Conservation (phyloP, 2,113 vertebrate genomes). For the Dicrurus megarhynchus region DNA sequence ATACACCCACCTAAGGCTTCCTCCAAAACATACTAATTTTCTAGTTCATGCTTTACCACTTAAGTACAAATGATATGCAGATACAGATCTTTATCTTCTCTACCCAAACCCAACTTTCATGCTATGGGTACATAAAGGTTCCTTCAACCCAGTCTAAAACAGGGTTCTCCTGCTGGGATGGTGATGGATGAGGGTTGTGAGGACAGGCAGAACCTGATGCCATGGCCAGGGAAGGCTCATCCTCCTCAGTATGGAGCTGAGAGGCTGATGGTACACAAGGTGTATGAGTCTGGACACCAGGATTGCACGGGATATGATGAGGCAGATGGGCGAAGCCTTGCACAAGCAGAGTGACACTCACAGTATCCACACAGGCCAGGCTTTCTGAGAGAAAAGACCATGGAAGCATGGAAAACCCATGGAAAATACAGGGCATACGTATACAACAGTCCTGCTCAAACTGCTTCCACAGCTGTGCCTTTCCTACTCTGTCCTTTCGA, state of each 20-base stretch:
- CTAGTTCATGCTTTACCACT: neutral
- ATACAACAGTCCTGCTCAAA: neutral
- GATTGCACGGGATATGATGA: accelerated
- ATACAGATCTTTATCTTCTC: neutral
- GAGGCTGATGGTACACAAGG: neutral
- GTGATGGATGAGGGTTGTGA: neutral
- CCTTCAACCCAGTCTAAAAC: neutral
- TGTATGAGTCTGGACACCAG: neutral
- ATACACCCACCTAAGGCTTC: neutral
- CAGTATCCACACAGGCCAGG: neutral
- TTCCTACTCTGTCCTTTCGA: neutral
- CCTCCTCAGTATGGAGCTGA: accelerated
- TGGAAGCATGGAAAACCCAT: neutral
- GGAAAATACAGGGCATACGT: accelerated
- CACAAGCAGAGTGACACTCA: neutral
- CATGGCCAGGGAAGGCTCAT: accelerated
- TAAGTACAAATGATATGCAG: accelerated
- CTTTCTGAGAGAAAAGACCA: neutral
- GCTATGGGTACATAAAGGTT: neutral
- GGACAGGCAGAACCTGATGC: neutral
- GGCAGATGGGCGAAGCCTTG: neutral
- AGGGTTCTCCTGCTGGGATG: neutral
- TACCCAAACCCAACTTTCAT: neutral
- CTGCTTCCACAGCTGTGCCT: neutral
- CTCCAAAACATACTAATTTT: neutral